phyloP scores from a whole-genome alignment of 2,797 vertebrate species.

The Ispidina picta region DNA sequence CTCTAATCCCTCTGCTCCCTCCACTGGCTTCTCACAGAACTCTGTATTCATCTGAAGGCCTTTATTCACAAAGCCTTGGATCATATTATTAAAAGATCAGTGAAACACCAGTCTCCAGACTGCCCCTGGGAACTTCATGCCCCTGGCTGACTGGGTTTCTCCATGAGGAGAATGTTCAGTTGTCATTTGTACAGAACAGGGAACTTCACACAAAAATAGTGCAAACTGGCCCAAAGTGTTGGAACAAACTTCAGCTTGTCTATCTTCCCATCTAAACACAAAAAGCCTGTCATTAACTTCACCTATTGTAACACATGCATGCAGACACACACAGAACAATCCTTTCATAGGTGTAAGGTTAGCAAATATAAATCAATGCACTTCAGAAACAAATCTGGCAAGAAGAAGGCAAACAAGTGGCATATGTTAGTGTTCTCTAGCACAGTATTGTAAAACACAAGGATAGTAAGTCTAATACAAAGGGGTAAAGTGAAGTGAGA shows the following conservation, averaged over 20 bases:
- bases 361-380: not conserved
- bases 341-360: not conserved
- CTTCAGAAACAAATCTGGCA: not conserved
- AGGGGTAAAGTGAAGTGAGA: not conserved
- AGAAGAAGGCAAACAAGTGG: not conserved
- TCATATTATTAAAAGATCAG: slow-evolving; percentile 56
- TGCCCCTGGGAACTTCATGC: slow-evolving; percentile 24
- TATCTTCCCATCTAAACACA: not conserved
- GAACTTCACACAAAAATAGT: not conserved
- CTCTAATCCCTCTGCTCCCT: slow-evolving; percentile 58
- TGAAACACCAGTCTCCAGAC: slow-evolving; percentile 8
- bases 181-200: not conserved
- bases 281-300: not conserved
- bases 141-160: not conserved
- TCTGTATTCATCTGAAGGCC: slow-evolving; percentile 18
- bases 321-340: not conserved
- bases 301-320: fast-evolving
- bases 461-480: not conserved
- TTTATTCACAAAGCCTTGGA: slow-evolving; percentile 39
- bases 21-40: slow-evolving; percentile 53
- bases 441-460: not conserved
- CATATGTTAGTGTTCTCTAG: not conserved
- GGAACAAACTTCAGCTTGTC: not conserved
- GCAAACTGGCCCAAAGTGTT: not conserved
- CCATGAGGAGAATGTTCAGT: not conserved